Base-by-base conservation (phyloP, 92 coral and sea anemone species). In the Heliopora coerulea region DNA sequence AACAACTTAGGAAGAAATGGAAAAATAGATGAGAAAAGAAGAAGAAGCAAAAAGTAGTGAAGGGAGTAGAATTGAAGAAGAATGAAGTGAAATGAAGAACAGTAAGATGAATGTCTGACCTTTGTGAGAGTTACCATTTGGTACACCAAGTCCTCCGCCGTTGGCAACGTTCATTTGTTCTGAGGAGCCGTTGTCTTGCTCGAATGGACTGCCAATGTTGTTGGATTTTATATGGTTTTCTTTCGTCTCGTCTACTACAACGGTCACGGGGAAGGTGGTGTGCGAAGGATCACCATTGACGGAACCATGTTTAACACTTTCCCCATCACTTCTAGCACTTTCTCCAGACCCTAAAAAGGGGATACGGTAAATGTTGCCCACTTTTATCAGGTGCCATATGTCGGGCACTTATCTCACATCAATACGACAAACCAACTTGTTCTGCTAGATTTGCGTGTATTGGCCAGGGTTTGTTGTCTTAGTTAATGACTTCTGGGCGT, bases 91-190 rank as follows among this genome's bases (percentile, higher is more conserved):
- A 63, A 10, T 48, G n/a, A 44, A 12, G 58, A 8, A 35, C 23
- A 6, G 15, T 32, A 1, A 20, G 17, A 14, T n/a, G 8, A 33
- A 58, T 27, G 7, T 20, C 62, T 33, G 0, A 70, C 77, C 77
- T 70, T 30, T 52, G 72, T 92, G 91, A n/a, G 99, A 95, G 65
- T 95, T 95, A 14, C 99, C 99, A 46, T 95, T 95, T 15, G 90
- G 88, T 24, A 90, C 89, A 33, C 91, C 85, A 7, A 88, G 91
- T 10, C 96, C 96, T 42, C 93, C 96, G 49, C 77, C 77, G 32
- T 70, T 70, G 26, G 77, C 77, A 54, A 70, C 63, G 33, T 70
- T 70, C 49, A 70, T 17, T 25, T 15, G 50, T 24, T 70, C 77
- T 19, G 77, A 0, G 12, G 77, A 54, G 23, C 35, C 63, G 0